Percentiles rank a stretch among this genome's conserved stretches.
These are phyloP conservation scores for Pangasius macronema DNA, from an alignment of 2,797 vertebrate species.

Conservation along the genomic window DNA sequence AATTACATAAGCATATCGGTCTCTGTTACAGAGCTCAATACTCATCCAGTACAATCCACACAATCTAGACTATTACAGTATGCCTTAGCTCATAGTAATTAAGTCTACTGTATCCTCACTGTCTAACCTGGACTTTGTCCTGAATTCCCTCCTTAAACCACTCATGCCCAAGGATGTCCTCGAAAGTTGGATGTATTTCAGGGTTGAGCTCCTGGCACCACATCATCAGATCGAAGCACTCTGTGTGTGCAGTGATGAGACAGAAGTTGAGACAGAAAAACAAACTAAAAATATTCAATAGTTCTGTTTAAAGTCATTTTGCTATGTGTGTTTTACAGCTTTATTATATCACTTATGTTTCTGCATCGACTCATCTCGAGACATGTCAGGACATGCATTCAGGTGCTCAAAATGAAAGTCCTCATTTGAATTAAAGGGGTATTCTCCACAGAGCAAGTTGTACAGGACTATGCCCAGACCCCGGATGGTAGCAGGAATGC, in stretches of 20 bases:
- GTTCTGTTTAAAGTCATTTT: background rate
- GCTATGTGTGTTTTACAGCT: background rate
- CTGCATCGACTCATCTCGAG: background rate
- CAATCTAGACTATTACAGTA: background rate
- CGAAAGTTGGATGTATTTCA: background rate
- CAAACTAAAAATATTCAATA: background rate
- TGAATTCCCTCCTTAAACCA: background rate
- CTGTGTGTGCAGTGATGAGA: background rate
- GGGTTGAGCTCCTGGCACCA: background rate
- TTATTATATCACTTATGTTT: background rate
- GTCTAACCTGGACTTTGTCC: background rate
- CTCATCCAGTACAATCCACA: background rate
- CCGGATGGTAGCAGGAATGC: constrained; percentile 4
- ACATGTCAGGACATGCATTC: background rate
- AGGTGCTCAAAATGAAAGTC: background rate
- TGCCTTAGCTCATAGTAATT: background rate
- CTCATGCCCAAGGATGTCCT: background rate
- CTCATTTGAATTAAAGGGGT: background rate
- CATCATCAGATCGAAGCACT: background rate
- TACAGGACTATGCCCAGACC: background rate
- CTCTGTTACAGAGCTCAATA: background rate
- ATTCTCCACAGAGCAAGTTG: background rate
- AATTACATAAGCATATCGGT: background rate
- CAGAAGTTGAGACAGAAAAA: background rate
- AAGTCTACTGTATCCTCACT: background rate